Conservation (phyloP, 2,888 invertebrate genomes). For the Lypha dubia region DNA sequence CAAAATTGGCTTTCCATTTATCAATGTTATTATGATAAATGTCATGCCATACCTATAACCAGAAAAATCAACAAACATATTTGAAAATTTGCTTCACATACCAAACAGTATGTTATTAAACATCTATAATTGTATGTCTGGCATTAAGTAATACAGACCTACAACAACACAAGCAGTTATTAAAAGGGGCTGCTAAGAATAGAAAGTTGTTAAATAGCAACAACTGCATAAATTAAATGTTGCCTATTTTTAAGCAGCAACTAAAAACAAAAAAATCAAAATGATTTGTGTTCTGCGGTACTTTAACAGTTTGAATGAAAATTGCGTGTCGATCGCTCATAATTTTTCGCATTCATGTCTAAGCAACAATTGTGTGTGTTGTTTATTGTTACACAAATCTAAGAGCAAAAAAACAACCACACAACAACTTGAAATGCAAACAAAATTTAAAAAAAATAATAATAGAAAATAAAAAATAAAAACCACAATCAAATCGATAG, state of each 20-base stretch:
- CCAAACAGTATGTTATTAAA: slow-evolving; percentile 20
- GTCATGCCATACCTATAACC: slow-evolving; percentile 45
- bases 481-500: slow-evolving; percentile 69
- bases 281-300: slow-evolving; percentile 55
- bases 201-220: slow-evolving; percentile 53
- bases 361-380: slow-evolving; percentile 63
- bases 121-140: slow-evolving; percentile 59
- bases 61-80: slow-evolving; percentile 59
- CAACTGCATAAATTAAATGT: slow-evolving; percentile 57
- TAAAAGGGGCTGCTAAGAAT: background rate
- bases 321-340: slow-evolving; percentile 75
- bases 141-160: slow-evolving; percentile 15
- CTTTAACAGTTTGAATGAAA: slow-evolving; percentile 38
- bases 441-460: slow-evolving; percentile 25
- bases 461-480: slow-evolving; percentile 63
- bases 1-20: slow-evolving; percentile 50
- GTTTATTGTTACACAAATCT: slow-evolving; percentile 10
- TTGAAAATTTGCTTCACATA: slow-evolving; percentile 52
- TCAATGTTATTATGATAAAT: slow-evolving; percentile 49
- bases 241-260: slow-evolving; percentile 54
- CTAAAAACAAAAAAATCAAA: slow-evolving; percentile 9
- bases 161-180: background rate
- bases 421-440: slow-evolving; percentile 10
- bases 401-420: slow-evolving; percentile 30
- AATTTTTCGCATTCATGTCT: slow-evolving; percentile 73